phyloP scores from a whole-genome alignment of 2,888 invertebrate species.

The Glaucopsyche alexis region DNA sequence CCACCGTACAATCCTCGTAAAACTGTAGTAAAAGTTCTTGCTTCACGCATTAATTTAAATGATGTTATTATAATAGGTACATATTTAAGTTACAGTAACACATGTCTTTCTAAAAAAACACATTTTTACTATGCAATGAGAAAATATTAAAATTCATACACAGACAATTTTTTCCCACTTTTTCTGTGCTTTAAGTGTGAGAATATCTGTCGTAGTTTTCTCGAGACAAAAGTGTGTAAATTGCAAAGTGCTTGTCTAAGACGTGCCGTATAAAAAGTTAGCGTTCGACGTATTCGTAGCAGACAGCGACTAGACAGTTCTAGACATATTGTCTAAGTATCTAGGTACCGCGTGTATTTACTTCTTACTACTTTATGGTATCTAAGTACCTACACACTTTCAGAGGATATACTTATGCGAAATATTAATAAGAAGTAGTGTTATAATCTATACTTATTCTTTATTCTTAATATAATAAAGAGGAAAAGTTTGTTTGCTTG shows the following conservation, averaged over 20 bases:
- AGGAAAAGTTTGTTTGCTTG: no score
- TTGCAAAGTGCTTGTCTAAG: background rate
- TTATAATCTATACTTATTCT: no score
- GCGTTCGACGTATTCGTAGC: background rate
- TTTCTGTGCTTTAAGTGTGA: background rate
- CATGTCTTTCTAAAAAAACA: background rate
- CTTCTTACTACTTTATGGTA: no score
- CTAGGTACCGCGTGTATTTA: no score
- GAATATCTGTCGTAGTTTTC: constrained; percentile 8
- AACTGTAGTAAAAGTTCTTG: no score
- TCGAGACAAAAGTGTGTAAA: constrained; percentile 12
- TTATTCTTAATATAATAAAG: no score
- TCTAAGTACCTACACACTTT: background rate
- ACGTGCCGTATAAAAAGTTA: background rate
- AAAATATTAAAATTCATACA: background rate
- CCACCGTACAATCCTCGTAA: no score
- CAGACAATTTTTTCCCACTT: background rate
- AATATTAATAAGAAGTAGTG: no score
- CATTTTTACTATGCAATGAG: background rate
- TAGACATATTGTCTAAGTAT: background rate
- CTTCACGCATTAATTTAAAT: no score
- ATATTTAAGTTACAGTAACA: no score
- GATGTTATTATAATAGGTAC: no score
- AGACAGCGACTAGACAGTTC: background rate
- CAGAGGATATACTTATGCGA: no score